These are phyloP conservation scores for Drosophila lacicola DNA, from an alignment of 2,888 invertebrate genomes.

Conservation along the genomic window DNA sequence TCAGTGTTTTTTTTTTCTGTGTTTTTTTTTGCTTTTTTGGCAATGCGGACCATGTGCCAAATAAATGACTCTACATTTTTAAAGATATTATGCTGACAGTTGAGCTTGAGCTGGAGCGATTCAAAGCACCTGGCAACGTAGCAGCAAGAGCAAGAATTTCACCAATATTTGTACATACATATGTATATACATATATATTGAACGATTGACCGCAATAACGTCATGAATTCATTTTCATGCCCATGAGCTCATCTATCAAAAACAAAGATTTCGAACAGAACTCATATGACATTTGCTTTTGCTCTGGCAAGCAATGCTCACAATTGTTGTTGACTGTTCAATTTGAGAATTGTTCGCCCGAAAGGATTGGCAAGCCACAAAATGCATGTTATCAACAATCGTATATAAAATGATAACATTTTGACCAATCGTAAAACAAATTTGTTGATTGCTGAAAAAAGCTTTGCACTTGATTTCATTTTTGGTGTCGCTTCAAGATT, in stretches of 20 bases:
- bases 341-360: neutral
- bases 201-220: slow-evolving; percentile 64
- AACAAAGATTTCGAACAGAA: slow-evolving; percentile 28
- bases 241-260: slow-evolving; percentile 62
- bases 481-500: too few relatives aligned
- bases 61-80: slow-evolving; percentile 78
- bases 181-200: slow-evolving; percentile 36
- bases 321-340: slow-evolving; percentile 17
- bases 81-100: slow-evolving; percentile 72
- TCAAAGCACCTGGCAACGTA: slow-evolving; percentile 3
- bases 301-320: slow-evolving; percentile 7
- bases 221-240: slow-evolving; percentile 60
- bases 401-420: neutral
- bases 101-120: slow-evolving; percentile 57
- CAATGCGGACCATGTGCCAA: slow-evolving; percentile 64
- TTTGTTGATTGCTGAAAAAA: neutral
- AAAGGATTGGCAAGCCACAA: neutral
- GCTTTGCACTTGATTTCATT: neutral
- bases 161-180: slow-evolving; percentile 23
- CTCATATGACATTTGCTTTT: neutral
- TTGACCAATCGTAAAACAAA: neutral
- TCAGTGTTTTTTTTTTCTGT: slow-evolving; percentile 23
- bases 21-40: slow-evolving; percentile 40
- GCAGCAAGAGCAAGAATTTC: slow-evolving; percentile 18
- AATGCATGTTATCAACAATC: neutral